Base-by-base conservation (phyloP, 2,888 invertebrate species). In the Zelleria hepariella region DNA sequence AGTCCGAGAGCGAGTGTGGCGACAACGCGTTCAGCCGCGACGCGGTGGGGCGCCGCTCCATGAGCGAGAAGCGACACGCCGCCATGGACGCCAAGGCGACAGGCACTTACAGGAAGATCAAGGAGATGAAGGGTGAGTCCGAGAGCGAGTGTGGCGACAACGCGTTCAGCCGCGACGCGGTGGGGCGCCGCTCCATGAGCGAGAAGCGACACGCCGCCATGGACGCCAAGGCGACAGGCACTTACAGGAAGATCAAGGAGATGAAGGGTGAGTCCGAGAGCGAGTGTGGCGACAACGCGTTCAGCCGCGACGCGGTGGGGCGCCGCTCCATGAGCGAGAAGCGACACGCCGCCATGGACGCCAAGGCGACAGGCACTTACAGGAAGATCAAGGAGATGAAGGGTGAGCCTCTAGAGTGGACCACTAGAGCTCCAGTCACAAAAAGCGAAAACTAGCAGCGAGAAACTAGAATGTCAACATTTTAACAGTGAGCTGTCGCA, bases 41-140 rank as follows among this genome's bases (percentile, higher is more conserved):
- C 79, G 98, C 98, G 0, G 93, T 98, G 65, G 98, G 98, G 0
- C 90, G 99, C 26, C 97, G 98, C 76, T 98, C 98, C 75, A 98
- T 99, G 95, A 98, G 98, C 0, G 99, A 99, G 85, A 99, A 99
- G 79, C 91, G 98, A 55, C 98, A 98, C 85, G 98, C 98, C 0
- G 96, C 97, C 2, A 86, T 97, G 62, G 98, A 99, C 88, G 98
- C 99, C 52, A 95, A 95, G 76, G 95, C 92, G 77, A 98, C 97
- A 0, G 97, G 97, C 73, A 98, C 98, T 0, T 99, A 98, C 81
- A 96, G 98, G 82, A 91, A 88, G 74, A 86, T 89, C 63, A 87
- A 86, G 72, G 87, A 89, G 67, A 85, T 80, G 61, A 42, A 42
- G 32, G 32, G 32, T 42, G 32, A 42, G 32, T 42, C 26, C 4